These are phyloP conservation scores for Zaprionus vittiger DNA, from an alignment of 1,140 invertebrate genomes.

Conservation along the genomic window DNA sequence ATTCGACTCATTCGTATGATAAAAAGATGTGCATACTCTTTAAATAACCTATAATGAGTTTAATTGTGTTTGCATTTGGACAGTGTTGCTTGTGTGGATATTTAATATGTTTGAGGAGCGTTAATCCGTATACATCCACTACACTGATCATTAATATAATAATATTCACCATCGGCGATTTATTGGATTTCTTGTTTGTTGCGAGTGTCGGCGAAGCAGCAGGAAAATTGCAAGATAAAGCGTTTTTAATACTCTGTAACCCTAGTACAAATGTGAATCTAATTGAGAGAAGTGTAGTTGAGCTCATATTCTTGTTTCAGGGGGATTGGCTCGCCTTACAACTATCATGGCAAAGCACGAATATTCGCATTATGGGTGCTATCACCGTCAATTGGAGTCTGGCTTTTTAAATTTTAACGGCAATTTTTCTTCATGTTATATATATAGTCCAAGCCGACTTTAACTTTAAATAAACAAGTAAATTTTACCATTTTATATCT, in stretches of 20 bases:
- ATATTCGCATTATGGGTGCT: conserved; percentile 29
- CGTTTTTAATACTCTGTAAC: not conserved
- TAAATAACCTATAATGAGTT: conserved; percentile 3
- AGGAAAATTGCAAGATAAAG: not conserved
- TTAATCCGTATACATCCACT: not conserved
- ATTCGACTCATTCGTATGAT: conserved; percentile 2
- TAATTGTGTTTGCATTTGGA: not conserved
- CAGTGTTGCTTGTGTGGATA: not conserved
- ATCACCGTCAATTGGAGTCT: conserved; percentile 30
- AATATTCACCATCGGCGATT: not conserved
- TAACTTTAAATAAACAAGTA: conserved; percentile 1
- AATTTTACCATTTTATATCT: not conserved
- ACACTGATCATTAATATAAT: not conserved
- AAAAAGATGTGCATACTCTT: not conserved
- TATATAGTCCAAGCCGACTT: conserved; percentile 57
- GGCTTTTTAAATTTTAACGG: conserved; percentile 14
- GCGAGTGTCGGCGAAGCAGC: not conserved
- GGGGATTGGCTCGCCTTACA: conserved; percentile 47
- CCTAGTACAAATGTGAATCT: not conserved
- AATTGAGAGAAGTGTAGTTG: conserved; percentile 35
- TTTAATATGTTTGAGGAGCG: not conserved
- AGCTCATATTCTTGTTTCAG: conserved; percentile 17
- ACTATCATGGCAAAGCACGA: conserved; percentile 30
- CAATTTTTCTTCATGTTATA: conserved; percentile 29
- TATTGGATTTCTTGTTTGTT: not conserved